These are phyloP conservation scores for Microdon myrmicae DNA, from an alignment of 2,888 invertebrate genomes.

Conservation along the genomic window DNA sequence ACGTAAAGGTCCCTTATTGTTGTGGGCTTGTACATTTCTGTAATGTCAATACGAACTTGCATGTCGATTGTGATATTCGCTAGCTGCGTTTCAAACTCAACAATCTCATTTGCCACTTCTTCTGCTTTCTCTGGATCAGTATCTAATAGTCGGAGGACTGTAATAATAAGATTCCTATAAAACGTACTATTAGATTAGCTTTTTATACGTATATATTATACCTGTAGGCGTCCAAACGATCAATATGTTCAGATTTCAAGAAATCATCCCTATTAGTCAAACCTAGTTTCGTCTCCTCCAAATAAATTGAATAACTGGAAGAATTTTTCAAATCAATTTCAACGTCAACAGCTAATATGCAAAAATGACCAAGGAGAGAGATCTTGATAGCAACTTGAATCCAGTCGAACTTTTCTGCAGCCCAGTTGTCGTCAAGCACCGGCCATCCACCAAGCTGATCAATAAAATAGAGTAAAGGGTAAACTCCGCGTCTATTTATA, in stretches of 20 bases:
- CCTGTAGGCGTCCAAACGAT: constrained; percentile 44
- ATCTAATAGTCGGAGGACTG: constrained; percentile 39
- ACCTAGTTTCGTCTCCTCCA: constrained; percentile 30
- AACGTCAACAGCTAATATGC: constrained; percentile 18
- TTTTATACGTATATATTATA: background rate
- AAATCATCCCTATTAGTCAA: constrained; percentile 39
- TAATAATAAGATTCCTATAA: constrained; percentile 38
- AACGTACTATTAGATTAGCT: background rate
- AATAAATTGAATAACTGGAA: constrained; percentile 27
- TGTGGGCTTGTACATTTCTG: constrained; percentile 29
- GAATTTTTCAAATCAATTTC: constrained; percentile 42
- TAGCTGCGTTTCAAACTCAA: constrained; percentile 53
- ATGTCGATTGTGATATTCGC: constrained; percentile 48
- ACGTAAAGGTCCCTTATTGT: constrained; percentile 28
- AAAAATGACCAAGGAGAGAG: constrained; percentile 12
- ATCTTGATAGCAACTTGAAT: constrained; percentile 29
- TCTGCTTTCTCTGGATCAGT: constrained; percentile 38
- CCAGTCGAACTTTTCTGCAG: constrained; percentile 35
- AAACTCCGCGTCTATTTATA: constrained; percentile 31
- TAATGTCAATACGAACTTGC: constrained; percentile 24
- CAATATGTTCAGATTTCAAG: constrained; percentile 20
- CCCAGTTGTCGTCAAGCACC: constrained; percentile 44
- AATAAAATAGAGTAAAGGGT: constrained; percentile 41
- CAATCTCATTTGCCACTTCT: constrained; percentile 47
- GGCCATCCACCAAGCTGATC: constrained; percentile 48